Evolutionary conservation across 1,140 invertebrate genomes (phyloP).

Genomic region (Papilio machaon): DNA sequence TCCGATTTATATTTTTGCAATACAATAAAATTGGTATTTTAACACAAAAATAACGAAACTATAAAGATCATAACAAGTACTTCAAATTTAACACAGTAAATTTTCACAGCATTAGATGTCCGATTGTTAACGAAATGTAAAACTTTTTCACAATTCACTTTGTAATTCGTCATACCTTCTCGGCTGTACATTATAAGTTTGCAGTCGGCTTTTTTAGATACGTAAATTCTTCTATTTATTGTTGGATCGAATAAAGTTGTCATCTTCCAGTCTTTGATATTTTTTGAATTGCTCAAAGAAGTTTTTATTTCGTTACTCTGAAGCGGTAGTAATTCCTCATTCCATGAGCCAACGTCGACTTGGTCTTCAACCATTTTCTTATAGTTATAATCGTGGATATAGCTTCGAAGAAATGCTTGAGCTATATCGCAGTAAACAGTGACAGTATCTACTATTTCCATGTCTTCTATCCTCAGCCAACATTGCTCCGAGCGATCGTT

Average conservation of each 20-base stretch:
- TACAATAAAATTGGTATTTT: neutral
- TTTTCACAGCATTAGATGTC: constrained; percentile 49
- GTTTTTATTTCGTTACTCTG: constrained; percentile 44
- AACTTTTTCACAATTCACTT: constrained; percentile 66
- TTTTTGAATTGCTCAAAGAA: constrained; percentile 45
- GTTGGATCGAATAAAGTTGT: constrained; percentile 69
- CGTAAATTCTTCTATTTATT: constrained; percentile 63
- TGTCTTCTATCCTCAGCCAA: constrained; percentile 72
- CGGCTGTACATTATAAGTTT: constrained; percentile 71
- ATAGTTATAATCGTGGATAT: constrained; percentile 70
- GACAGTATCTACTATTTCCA: constrained; percentile 65
- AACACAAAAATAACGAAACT: constrained; percentile 43
- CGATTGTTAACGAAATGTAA: constrained; percentile 68
- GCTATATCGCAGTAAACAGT: constrained; percentile 64
- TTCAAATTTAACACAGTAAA: constrained; percentile 37
- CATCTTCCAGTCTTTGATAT: constrained; percentile 65
- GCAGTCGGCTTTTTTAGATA: constrained; percentile 64
- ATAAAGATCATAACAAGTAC: constrained; percentile 45
- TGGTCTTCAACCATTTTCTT: constrained; percentile 69
- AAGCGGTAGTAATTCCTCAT: constrained; percentile 51
- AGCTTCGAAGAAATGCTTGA: constrained; percentile 59
- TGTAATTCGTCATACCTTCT: constrained; percentile 70
- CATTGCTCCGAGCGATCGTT: constrained; percentile 75
- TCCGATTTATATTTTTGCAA: too few relatives aligned
- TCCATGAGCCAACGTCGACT: constrained; percentile 69